A percentile compares a stretch with the other conserved stretches of the same genome.
These are phyloP conservation scores for Saccostrea echinata DNA, from an alignment of 1,140 invertebrate species.

Conservation along the genomic window DNA sequence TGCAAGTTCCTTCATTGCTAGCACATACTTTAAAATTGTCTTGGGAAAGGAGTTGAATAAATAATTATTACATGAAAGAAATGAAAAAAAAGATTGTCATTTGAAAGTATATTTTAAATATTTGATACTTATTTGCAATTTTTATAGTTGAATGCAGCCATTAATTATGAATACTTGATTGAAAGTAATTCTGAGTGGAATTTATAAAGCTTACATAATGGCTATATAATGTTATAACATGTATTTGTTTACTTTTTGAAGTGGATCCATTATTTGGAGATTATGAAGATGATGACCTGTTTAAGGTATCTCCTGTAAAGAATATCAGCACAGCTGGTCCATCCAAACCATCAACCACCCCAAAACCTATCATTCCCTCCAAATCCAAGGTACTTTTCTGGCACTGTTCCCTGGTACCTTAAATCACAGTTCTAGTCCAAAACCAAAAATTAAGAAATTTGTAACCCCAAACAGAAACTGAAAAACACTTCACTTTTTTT, in stretches of 20 bases:
- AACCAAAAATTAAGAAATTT: no score
- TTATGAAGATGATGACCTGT: conserved; percentile 38
- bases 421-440: no score
- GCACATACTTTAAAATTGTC: background rate
- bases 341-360: conserved; percentile 24
- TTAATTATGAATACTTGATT: background rate
- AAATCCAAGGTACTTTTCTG: background rate
- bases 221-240: background rate
- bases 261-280: conserved; percentile 47
- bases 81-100: background rate
- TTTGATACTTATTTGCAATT: background rate
- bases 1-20: background rate
- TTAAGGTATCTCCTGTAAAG: background rate
- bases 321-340: conserved; percentile 1
- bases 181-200: background rate
- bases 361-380: conserved; percentile 1
- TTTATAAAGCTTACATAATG: background rate
- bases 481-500: no score
- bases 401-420: background rate
- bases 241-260: background rate
- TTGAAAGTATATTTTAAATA: background rate
- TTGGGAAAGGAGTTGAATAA: background rate
- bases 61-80: background rate
- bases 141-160: background rate
- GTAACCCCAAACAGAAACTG: no score